A percentile compares a stretch with the other conserved stretches of the same genome.
Conservation (phyloP, 2,888 invertebrate species). For the Rhopalosiphum nymphaeae region DNA sequence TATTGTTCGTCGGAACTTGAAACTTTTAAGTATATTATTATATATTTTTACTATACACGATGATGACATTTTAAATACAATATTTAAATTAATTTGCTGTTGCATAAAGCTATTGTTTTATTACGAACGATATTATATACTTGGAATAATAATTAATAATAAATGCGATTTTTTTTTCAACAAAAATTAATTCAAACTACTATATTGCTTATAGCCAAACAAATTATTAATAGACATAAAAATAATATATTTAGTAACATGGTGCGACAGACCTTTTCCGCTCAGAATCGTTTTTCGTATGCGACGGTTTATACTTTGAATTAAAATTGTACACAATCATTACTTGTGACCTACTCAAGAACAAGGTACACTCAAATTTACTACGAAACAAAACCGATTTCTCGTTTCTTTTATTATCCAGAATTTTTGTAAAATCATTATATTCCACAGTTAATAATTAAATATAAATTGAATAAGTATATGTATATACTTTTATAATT, state of each 20-base stretch:
- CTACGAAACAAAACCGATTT: background rate
- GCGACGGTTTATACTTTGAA: no score
- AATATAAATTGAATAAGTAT: background rate
- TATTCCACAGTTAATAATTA: background rate
- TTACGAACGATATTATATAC: no score
- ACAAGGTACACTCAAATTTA: background rate
- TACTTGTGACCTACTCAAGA: background rate
- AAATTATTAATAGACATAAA: no score
- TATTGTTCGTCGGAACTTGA: background rate
- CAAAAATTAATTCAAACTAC: no score
- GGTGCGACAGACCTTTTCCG: no score
- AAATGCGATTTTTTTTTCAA: no score
- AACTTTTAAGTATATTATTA: background rate
- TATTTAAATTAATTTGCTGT: background rate
- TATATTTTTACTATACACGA: background rate
- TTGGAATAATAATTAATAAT: background rate
- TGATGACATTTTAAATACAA: background rate
- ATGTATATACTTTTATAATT: background rate
- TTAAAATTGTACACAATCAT: no score
- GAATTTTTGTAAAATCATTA: background rate
- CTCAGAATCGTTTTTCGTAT: no score
- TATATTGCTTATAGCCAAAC: no score
- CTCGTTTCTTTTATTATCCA: background rate
- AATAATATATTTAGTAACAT: no score
- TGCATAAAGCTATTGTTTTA: background rate